These are phyloP conservation scores for Picus viridis DNA, from an alignment of 2,797 vertebrate species.

Conservation along the genomic window DNA sequence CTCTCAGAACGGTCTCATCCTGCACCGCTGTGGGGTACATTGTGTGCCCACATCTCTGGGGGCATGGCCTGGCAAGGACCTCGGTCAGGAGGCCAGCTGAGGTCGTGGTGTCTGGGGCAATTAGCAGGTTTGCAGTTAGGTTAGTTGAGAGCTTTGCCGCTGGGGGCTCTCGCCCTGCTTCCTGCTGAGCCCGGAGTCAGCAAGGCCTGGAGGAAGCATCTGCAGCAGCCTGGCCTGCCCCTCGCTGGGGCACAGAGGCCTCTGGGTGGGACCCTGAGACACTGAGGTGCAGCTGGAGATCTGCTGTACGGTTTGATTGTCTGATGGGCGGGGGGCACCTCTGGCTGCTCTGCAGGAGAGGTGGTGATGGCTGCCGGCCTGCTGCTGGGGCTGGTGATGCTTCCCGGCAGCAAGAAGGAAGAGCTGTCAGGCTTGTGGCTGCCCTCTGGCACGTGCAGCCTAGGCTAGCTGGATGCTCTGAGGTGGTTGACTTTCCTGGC, in stretches of 20 bases:
- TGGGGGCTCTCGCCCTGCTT: background rate
- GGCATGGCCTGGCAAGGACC: slow-evolving; percentile 17
- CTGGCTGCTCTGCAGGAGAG: background rate
- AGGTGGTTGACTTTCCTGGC: background rate
- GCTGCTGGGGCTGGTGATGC: background rate
- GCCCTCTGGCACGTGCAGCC: background rate
- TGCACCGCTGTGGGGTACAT: background rate
- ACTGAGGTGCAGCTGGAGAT: background rate
- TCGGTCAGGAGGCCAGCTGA: background rate
- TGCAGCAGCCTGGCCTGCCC: background rate
- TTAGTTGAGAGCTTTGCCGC: background rate
- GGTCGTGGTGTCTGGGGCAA: slow-evolving; percentile 18
- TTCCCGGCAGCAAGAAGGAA: background rate
- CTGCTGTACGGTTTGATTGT: background rate
- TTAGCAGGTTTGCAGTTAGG: slow-evolving; percentile 17
- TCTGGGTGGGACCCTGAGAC: background rate
- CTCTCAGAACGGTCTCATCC: background rate
- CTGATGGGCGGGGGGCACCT: background rate
- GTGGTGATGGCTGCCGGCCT: background rate
- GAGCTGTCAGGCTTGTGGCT: background rate
- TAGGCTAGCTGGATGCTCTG: background rate
- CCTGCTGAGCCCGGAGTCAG: background rate
- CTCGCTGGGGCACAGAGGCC: background rate
- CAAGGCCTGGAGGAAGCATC: background rate
- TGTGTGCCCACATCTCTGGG: background rate